These are phyloP conservation scores for Clinocottus analis DNA, from an alignment of 2,113 vertebrate genomes.

Conservation along the genomic window DNA sequence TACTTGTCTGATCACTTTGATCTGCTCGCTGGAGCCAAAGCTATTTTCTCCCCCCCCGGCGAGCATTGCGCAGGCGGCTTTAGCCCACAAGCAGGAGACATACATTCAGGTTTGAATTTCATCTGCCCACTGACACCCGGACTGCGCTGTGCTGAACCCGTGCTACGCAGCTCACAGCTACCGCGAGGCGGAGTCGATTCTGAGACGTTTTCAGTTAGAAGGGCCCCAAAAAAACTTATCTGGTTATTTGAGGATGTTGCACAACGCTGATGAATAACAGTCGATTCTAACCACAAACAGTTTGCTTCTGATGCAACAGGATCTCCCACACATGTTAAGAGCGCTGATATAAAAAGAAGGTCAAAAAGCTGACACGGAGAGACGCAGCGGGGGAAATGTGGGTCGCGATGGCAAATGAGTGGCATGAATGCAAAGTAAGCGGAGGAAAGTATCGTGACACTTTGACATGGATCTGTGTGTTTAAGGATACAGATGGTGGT, in stretches of 20 bases:
- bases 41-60: slow-evolving; percentile 70
- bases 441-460: slow-evolving; percentile 25
- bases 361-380: slow-evolving; percentile 18
- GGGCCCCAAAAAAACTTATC: slow-evolving; percentile 52
- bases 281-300: slow-evolving; percentile 77
- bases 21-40: slow-evolving; percentile 70
- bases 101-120: slow-evolving; percentile 56
- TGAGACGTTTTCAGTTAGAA: slow-evolving; percentile 70
- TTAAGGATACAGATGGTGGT: slow-evolving; percentile 51
- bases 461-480: slow-evolving; percentile 38
- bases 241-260: slow-evolving; percentile 77
- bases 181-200: slow-evolving; percentile 43
- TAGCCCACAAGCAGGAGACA: slow-evolving; percentile 57
- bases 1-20: slow-evolving; percentile 80
- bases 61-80: slow-evolving; percentile 49
- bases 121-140: slow-evolving; percentile 52
- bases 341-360: slow-evolving; percentile 38
- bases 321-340: slow-evolving; percentile 59
- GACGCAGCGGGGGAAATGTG: slow-evolving; percentile 27
- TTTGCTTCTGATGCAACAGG: slow-evolving; percentile 72
- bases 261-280: slow-evolving; percentile 76
- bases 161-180: slow-evolving; percentile 36
- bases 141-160: slow-evolving; percentile 46
- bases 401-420: slow-evolving; percentile 1
- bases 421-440: slow-evolving; percentile 13